A percentile compares a stretch with the other conserved stretches of the same genome.
phyloP scores from a whole-genome alignment of 1,140 invertebrate genomes.

The Micrasema minimum region DNA sequence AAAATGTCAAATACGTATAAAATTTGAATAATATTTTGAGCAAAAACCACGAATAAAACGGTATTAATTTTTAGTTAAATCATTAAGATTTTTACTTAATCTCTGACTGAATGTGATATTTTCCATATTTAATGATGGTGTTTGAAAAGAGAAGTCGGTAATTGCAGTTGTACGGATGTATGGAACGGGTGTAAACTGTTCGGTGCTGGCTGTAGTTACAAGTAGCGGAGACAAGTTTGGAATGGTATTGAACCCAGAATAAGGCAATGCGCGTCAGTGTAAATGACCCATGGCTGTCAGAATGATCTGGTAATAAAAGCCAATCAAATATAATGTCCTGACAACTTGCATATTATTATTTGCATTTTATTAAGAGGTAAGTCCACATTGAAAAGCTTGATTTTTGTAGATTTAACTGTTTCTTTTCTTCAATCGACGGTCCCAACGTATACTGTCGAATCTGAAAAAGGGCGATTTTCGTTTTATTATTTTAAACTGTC shows the following conservation, averaged over 20 bases:
- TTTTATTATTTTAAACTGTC: no score
- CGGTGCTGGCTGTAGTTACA: neutral
- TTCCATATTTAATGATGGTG: slow-evolving; percentile 5
- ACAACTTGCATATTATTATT: slow-evolving; percentile 24
- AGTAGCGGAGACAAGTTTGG: neutral
- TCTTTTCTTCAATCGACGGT: no score
- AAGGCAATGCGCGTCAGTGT: neutral
- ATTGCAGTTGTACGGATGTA: no score
- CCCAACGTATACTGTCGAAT: no score
- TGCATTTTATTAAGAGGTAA: slow-evolving; percentile 9
- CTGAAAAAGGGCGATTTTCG: no score
- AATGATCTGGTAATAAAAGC: slow-evolving; percentile 23
- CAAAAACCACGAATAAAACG: no score
- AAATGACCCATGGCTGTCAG: slow-evolving; percentile 28
- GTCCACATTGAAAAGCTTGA: neutral
- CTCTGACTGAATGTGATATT: no score
- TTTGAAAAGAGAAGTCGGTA: neutral
- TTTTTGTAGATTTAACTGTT: no score
- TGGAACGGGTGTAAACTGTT: neutral
- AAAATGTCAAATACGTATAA: no score
- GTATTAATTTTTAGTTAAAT: no score
- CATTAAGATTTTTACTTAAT: no score
- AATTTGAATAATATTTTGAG: no score
- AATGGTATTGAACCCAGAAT: neutral
- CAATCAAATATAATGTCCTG: slow-evolving; percentile 28